Evolutionary conservation across 2,113 vertebrate genomes (phyloP).

Genomic region (Nymphicus hollandicus): DNA sequence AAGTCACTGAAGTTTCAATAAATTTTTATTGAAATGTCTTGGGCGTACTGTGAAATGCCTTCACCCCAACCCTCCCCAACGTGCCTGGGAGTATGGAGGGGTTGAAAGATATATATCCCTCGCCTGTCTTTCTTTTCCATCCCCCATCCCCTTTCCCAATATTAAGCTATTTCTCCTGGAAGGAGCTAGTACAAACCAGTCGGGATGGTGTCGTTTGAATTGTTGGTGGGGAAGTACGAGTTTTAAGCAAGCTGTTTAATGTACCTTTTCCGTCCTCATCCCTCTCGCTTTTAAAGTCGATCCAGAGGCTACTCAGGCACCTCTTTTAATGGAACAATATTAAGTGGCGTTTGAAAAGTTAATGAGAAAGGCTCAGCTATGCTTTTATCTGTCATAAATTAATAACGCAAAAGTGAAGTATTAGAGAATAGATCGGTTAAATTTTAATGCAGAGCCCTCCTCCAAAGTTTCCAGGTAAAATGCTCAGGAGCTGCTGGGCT

Average conservation of each 20-base stretch:
- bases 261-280: conserved; percentile 14
- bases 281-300: conserved; percentile 41
- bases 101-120: conserved; percentile 13
- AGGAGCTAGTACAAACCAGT: conserved; percentile 30
- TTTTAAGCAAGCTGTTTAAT: conserved; percentile 49
- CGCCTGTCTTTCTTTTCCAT: background rate
- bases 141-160: background rate
- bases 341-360: conserved; percentile 63
- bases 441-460: conserved; percentile 56
- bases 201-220: conserved; percentile 8
- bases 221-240: background rate
- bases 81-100: background rate
- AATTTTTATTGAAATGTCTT: conserved; percentile 81
- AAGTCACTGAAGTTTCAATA: conserved; percentile 93
- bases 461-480: conserved; percentile 64
- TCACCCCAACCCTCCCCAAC: background rate
- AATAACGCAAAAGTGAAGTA: conserved; percentile 61
- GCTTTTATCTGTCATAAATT: conserved; percentile 72
- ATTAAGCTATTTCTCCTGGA: background rate
- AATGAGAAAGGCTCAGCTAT: conserved; percentile 58
- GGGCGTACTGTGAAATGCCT: conserved; percentile 65
- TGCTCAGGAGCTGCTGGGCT: background rate
- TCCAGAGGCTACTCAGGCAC: conserved; percentile 48
- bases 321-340: conserved; percentile 58
- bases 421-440: conserved; percentile 57